Evolutionary conservation across 2,797 vertebrate genomes (phyloP).

Genomic region (Spheniscus humboldti): DNA sequence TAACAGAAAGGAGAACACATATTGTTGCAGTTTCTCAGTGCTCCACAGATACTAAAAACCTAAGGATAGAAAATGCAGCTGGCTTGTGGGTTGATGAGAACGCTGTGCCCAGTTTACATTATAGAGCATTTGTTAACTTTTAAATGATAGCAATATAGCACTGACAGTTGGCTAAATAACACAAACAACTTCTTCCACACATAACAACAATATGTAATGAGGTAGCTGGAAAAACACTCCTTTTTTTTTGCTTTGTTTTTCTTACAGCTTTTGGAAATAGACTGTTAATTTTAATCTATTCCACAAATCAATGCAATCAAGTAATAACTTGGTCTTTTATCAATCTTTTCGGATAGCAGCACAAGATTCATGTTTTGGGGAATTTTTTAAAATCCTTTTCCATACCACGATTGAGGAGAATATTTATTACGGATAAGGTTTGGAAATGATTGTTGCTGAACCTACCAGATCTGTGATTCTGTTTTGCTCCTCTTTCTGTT

Average conservation of each 20-base stretch:
- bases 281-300: neutral
- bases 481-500: neutral
- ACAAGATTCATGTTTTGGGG: neutral
- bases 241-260: neutral
- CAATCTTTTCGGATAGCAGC: neutral
- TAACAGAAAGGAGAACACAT: neutral
- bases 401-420: neutral
- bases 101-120: neutral
- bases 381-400: neutral
- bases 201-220: neutral
- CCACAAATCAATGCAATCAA: neutral
- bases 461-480: neutral
- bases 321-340: neutral
- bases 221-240: neutral
- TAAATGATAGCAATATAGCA: neutral
- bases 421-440: neutral
- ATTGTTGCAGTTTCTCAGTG: neutral
- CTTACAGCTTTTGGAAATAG: neutral
- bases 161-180: constrained; percentile 18
- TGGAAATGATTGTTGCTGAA: neutral
- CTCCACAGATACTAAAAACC: neutral
- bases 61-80: neutral
- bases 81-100: neutral
- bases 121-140: neutral
- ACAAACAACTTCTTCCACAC: neutral